Evolutionary conservation across 2,888 invertebrate genomes (phyloP).

Genomic region (Caenorhabditis sp.): DNA sequence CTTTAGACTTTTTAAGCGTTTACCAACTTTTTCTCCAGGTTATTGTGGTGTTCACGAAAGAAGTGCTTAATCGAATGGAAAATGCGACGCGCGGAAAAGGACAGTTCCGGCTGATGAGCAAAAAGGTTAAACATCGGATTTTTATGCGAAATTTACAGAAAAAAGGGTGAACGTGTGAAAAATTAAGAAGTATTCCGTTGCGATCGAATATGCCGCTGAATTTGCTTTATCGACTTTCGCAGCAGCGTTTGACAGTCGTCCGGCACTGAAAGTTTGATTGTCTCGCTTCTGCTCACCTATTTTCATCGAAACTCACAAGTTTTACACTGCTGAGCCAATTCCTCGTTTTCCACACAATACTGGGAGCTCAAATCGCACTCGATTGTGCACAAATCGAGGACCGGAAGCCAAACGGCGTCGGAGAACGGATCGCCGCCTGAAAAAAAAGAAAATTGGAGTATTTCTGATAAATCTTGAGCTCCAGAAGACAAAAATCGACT

Average conservation of each 20-base stretch:
- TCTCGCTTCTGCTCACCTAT: not conserved
- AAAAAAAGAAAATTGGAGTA: constrained; percentile 2
- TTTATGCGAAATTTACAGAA: constrained; percentile 12
- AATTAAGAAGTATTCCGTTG: constrained; percentile 1
- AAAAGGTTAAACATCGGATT: constrained; percentile 17
- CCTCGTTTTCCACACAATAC: constrained; percentile 77
- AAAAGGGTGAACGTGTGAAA: not conserved
- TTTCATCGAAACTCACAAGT: constrained; percentile 60
- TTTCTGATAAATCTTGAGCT: too few species aligned
- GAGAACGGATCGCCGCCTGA: constrained; percentile 75
- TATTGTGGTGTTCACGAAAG: constrained; percentile 50
- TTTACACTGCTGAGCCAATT: constrained; percentile 73
- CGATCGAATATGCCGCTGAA: constrained; percentile 32
- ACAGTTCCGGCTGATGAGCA: constrained; percentile 51
- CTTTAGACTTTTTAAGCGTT: not conserved
- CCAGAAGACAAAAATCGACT: constrained; percentile 1
- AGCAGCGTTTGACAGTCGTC: constrained; percentile 59
- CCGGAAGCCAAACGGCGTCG: constrained; percentile 77
- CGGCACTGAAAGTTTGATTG: constrained; percentile 49
- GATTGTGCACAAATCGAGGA: constrained; percentile 74
- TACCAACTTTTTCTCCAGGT: constrained; percentile 23
- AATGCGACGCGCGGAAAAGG: constrained; percentile 53
- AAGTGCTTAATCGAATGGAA: constrained; percentile 58
- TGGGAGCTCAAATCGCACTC: constrained; percentile 69
- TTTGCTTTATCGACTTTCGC: constrained; percentile 42